Percentiles rank a stretch among this genome's conserved stretches.
These are phyloP conservation scores for Hydrolagus colliei DNA, from an alignment of 2,797 vertebrate genomes.

Conservation along the genomic window DNA sequence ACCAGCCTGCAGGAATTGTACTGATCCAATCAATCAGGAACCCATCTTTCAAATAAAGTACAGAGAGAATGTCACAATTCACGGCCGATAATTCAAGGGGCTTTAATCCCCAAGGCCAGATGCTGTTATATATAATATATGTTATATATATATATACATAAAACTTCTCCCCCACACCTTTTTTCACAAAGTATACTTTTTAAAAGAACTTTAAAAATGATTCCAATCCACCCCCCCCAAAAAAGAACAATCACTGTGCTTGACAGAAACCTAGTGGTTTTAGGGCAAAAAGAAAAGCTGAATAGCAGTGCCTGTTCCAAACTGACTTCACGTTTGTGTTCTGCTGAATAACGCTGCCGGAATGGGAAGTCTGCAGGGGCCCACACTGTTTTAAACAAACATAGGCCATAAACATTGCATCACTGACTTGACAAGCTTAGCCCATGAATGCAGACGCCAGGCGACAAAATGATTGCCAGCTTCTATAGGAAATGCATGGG, in stretches of 20 bases:
- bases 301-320: background rate
- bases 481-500: background rate
- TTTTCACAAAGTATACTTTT: constrained; percentile 25
- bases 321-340: constrained; percentile 5
- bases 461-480: background rate
- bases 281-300: background rate
- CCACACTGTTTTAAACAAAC: background rate
- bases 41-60: background rate
- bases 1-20: background rate
- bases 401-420: background rate
- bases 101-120: background rate
- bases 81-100: background rate
- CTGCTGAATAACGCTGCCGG: background rate
- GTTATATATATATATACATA: background rate
- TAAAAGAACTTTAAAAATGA: constrained; percentile 9
- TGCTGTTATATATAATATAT: constrained; percentile 6
- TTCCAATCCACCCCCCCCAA: background rate
- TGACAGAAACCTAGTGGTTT: background rate
- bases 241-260: background rate
- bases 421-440: background rate
- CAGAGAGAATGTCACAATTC: constrained; percentile 1
- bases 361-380: background rate
- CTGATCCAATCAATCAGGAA: background rate
- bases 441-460: background rate
- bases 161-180: no score